A percentile compares a stretch with the other conserved stretches of the same genome.
Evolutionary conservation across 2,888 invertebrate species (phyloP).

Genomic region (Hipparchia sbordonii): DNA sequence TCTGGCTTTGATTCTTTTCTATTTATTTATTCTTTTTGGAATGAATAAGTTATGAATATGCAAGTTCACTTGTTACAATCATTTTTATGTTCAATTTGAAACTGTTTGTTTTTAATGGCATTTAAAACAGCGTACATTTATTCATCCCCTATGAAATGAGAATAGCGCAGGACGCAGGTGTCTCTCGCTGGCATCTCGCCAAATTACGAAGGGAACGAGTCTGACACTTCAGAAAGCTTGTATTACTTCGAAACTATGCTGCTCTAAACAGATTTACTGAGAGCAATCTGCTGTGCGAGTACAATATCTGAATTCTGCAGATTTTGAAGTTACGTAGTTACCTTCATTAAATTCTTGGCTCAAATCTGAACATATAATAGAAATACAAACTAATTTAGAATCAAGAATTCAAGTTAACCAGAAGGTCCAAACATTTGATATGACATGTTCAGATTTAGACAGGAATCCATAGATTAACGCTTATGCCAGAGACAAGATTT

Average conservation of each 20-base stretch:
- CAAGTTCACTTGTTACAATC: neutral
- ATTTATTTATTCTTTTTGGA: neutral
- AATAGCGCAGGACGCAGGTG: slow-evolving; percentile 39
- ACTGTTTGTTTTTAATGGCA: slow-evolving; percentile 6
- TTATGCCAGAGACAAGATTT: too few relatives aligned
- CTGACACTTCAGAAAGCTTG: slow-evolving; percentile 35
- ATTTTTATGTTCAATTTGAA: neutral
- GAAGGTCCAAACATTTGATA: too few relatives aligned
- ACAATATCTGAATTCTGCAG: neutral
- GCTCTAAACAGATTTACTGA: slow-evolving; percentile 22
- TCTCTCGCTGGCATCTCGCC: slow-evolving; percentile 39
- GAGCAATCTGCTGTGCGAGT: slow-evolving; percentile 2
- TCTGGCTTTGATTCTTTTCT: neutral
- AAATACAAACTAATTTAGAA: too few relatives aligned
- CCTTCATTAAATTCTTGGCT: too few relatives aligned
- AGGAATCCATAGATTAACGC: too few relatives aligned
- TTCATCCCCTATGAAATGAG: slow-evolving; percentile 22
- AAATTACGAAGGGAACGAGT: slow-evolving; percentile 41
- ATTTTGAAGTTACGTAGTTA: neutral
- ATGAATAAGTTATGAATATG: neutral
- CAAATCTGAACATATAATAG: too few relatives aligned
- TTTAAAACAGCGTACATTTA: slow-evolving; percentile 16
- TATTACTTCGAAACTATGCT: slow-evolving; percentile 29
- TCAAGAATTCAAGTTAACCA: too few relatives aligned
- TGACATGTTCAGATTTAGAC: too few relatives aligned